Conservation (phyloP, 2,888 invertebrate genomes). For the Temnothorax unifasciatus region DNA sequence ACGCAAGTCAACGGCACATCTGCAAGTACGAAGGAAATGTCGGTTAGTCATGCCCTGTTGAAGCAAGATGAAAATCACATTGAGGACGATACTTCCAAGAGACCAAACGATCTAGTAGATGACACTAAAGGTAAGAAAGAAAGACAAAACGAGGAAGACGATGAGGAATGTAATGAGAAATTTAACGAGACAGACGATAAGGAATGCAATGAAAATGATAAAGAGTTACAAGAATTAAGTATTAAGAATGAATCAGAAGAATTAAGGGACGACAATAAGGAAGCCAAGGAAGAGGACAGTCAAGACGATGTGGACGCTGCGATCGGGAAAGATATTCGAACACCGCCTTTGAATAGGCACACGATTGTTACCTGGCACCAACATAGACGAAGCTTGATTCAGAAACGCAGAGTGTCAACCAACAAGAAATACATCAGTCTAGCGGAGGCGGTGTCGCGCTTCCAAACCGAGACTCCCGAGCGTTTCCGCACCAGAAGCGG, state of each 20-base stretch:
- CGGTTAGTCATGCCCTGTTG: not conserved
- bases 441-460: constrained; percentile 87
- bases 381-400: constrained; percentile 65
- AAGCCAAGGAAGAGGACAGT: not conserved
- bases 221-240: not conserved
- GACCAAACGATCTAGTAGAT: not conserved
- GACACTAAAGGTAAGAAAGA: not conserved
- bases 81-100: not conserved
- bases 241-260: not conserved
- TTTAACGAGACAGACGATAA: not conserved
- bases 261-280: not conserved
- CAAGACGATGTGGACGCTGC: not conserved
- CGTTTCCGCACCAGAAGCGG: constrained; percentile 86
- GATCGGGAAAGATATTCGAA: not conserved
- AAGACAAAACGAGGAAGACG: not conserved
- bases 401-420: constrained; percentile 48
- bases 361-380: constrained; percentile 67
- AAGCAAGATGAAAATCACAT: not conserved
- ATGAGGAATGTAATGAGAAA: not conserved
- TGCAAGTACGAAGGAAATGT: not conserved
- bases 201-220: not conserved
- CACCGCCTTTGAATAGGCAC: constrained; percentile 16
- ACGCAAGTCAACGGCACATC: not conserved
- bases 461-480: constrained; percentile 87
- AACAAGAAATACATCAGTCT: constrained; percentile 86